Conservation (phyloP, 2,888 invertebrate species). For the Embidobia sp. region DNA sequence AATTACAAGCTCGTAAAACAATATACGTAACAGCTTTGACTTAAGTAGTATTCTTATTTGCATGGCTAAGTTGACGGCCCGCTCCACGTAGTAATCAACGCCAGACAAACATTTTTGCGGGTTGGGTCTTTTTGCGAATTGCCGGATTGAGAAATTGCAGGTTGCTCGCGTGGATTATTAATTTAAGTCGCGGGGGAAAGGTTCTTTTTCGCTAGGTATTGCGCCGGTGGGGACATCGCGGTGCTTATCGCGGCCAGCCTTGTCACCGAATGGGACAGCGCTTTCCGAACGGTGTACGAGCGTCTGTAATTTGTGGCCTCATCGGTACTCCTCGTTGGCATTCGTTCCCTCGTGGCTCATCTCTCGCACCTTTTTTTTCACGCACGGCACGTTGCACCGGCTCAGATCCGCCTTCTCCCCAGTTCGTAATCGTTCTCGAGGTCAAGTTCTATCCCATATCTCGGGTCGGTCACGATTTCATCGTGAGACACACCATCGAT, state of each 20-base stretch:
- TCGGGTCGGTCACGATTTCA: conserved; percentile 50
- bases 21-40: conserved; percentile 53
- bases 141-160: conserved; percentile 53
- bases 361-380: conserved; percentile 55
- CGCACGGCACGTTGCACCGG: conserved; percentile 54
- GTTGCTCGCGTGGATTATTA: conserved; percentile 46
- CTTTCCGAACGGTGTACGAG: conserved; percentile 69
- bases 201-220: conserved; percentile 54
- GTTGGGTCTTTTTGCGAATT: not conserved
- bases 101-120: conserved; percentile 33
- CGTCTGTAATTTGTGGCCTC: conserved; percentile 79
- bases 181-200: conserved; percentile 39
- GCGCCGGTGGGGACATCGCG: conserved; percentile 43
- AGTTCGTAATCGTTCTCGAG: conserved; percentile 54
- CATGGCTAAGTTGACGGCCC: conserved; percentile 44
- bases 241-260: conserved; percentile 55
- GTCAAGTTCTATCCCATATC: conserved; percentile 57
- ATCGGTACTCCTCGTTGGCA: conserved; percentile 70
- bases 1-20: conserved; percentile 58
- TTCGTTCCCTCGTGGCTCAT: conserved; percentile 75
- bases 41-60: conserved; percentile 57
- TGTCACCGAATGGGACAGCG: conserved; percentile 75
- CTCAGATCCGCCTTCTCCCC: conserved; percentile 53
- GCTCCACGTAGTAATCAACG: conserved; percentile 48
- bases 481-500: conserved; percentile 55